Percentiles rank a stretch among this genome's conserved stretches.
Evolutionary conservation across 2,888 invertebrate genomes (phyloP).

Genomic region (Colostygia pectinataria): DNA sequence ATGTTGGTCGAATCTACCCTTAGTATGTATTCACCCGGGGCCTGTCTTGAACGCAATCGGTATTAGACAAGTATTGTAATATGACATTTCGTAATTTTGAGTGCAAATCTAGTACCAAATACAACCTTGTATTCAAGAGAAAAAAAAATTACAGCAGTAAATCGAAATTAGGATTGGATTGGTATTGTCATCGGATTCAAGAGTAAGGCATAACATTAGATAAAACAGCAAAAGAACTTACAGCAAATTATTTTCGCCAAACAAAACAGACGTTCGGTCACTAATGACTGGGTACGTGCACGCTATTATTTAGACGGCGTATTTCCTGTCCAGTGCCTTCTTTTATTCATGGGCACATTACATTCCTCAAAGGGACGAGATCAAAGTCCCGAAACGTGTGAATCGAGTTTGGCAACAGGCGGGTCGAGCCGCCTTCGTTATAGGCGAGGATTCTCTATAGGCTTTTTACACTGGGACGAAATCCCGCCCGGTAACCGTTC

Average conservation of each 20-base stretch:
- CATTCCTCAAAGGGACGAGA: slow-evolving; percentile 52
- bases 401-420: slow-evolving; percentile 53
- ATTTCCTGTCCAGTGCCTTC: slow-evolving; percentile 22
- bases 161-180: too few species aligned
- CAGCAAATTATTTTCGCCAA: not conserved
- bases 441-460: slow-evolving; percentile 50
- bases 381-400: slow-evolving; percentile 66
- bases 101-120: too few species aligned
- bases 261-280: slow-evolving; percentile 1
- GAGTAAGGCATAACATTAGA: too few species aligned
- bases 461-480: slow-evolving; percentile 15
- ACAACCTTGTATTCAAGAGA: too few species aligned
- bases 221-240: too few species aligned
- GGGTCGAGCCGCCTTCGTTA: slow-evolving; percentile 58
- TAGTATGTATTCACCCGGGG: too few species aligned
- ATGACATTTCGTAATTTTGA: too few species aligned
- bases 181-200: too few species aligned
- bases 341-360: slow-evolving; percentile 45
- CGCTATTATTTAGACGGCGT: slow-evolving; percentile 23
- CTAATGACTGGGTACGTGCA: slow-evolving; percentile 11
- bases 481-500: not conserved
- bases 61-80: too few species aligned
- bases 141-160: too few species aligned
- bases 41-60: too few species aligned
- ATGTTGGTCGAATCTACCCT: too few species aligned